Evolutionary conservation across 2,797 vertebrate species (phyloP), one percentile per base, ranked within the genome.

Genomic region (Euphonia xanthogaster): DNA sequence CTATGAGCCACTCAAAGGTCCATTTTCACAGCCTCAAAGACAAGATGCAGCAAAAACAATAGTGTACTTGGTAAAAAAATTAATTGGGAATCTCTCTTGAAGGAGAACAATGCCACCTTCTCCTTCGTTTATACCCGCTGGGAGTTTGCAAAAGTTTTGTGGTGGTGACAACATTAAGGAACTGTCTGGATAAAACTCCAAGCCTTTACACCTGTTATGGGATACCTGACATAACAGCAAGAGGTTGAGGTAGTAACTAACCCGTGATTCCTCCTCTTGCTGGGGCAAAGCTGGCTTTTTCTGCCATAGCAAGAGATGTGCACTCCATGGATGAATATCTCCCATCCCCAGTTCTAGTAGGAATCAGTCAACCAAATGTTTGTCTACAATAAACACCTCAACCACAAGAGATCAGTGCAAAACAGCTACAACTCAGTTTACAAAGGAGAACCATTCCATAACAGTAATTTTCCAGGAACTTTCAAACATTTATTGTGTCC

Each of bases 231-330:
- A 54, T 5, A 30, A 44, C 1, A 2, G 21, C 27, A 74, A 77
- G 18, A 77, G 28, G 15, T 48, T 89, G 45, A 68, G 57, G 53
- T 33, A 68, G 7, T 24, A 55, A 68, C 17, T n/a, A 75, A 87
- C 7, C 54, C 27, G 14, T 1, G 4, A 88, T 58, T 75, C 20
- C 10, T 60, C 39, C 17, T 27, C 53, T 61, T 57, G 21, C 14
- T 65, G 47, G 22, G 48, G 31, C n/a, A 61, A 83, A 86, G 4
- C 14, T 65, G 31, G 28, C 7, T 70, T 62, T 24, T 47, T 85
- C 58, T 48, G 27, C 12, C 44, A 14, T 1, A 33, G 28, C 1
- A 1, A 81, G 16, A 33, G 20, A 3, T 0, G 4, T 5, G 17
- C 37, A 51, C 8, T 6, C 33, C 48, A 35, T 3, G 8, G 27